Evolutionary conservation across 2,113 vertebrate genomes (phyloP).

Genomic region (Nycticryphes semicollaris): DNA sequence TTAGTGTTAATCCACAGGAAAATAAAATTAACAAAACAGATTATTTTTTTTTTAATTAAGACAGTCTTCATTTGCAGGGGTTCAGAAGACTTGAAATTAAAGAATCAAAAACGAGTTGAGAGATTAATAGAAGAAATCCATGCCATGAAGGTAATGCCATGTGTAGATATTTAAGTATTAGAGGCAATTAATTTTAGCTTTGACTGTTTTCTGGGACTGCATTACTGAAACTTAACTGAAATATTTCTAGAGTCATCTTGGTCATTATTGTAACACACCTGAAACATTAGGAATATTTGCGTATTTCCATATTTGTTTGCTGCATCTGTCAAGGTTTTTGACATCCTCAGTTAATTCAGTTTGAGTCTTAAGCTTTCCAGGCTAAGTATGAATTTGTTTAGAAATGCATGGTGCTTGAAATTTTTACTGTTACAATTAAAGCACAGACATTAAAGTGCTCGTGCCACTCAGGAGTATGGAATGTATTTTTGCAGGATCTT

Average conservation of each 20-base stretch:
- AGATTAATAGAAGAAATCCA: constrained; percentile 91
- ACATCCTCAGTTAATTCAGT: neutral
- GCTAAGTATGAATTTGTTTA: constrained; percentile 44
- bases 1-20: neutral
- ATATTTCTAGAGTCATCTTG: constrained; percentile 5
- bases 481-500: neutral
- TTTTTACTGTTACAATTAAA: constrained; percentile 28
- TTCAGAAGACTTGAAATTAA: constrained; percentile 78
- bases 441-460: neutral
- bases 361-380: constrained; percentile 46
- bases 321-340: constrained; percentile 23
- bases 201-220: neutral
- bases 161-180: neutral
- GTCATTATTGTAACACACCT: neutral
- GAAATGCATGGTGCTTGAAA: neutral
- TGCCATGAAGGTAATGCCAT: constrained; percentile 82
- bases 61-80: constrained; percentile 71
- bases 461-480: neutral
- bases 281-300: constrained; percentile 19
- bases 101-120: constrained; percentile 84
- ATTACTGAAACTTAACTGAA: neutral
- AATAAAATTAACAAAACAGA: neutral
- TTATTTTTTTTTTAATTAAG: neutral
- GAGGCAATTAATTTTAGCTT: neutral
- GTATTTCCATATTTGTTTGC: constrained; percentile 16